phyloP scores from a whole-genome alignment of 2,113 vertebrate species.

The Ictalurus furcatus region DNA sequence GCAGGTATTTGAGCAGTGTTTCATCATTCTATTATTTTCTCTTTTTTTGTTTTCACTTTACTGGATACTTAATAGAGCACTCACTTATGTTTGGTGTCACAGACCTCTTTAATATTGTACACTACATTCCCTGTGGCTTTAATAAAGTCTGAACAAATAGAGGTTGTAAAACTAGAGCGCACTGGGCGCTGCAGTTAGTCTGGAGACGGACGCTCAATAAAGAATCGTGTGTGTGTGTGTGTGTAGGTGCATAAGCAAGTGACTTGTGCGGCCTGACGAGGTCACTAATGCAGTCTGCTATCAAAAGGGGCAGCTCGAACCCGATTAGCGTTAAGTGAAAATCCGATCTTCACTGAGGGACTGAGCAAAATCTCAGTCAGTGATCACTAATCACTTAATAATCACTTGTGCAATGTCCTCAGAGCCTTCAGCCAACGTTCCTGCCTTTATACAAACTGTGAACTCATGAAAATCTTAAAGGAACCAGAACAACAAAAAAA shows the following conservation, averaged over 20 bases:
- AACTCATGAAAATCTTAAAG: background rate
- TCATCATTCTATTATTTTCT: background rate
- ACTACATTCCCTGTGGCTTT: background rate
- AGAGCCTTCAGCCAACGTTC: background rate
- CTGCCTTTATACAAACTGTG: background rate
- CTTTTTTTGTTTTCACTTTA: background rate
- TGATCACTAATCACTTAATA: background rate
- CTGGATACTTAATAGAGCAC: background rate
- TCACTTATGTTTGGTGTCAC: background rate
- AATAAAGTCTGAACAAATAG: background rate
- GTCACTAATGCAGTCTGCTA: conserved; percentile 4
- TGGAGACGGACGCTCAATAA: background rate
- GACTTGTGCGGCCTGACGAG: background rate
- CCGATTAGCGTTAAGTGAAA: background rate
- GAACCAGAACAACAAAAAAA: background rate
- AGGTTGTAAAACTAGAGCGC: background rate
- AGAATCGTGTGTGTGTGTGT: background rate
- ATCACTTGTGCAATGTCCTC: background rate
- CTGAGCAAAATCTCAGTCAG: too few relatives aligned
- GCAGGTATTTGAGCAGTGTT: background rate
- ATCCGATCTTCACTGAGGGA: background rate
- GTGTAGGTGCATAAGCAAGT: background rate
- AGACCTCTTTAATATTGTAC: background rate
- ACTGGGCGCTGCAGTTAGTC: background rate
- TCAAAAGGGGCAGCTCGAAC: background rate